Evolutionary conservation across 2,113 vertebrate species (phyloP).

Genomic region (Gymnobelideus leadbeateri): DNA sequence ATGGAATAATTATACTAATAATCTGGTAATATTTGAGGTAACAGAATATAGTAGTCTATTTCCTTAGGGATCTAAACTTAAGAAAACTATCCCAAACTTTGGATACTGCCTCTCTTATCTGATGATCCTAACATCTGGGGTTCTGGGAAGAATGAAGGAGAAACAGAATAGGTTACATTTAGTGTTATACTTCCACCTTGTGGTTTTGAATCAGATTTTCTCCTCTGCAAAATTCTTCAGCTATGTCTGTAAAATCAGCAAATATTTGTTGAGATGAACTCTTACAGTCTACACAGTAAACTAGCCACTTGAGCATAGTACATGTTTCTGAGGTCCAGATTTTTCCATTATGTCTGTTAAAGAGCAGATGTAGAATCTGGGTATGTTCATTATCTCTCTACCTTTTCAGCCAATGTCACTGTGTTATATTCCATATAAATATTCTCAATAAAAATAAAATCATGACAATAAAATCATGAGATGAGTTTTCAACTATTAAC

Average conservation of each 20-base stretch:
- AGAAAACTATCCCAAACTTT: neutral
- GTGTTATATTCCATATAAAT: neutral
- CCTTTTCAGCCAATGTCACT: neutral
- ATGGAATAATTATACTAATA: neutral
- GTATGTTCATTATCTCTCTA: neutral
- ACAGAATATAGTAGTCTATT: neutral
- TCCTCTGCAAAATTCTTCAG: neutral
- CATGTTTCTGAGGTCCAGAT: neutral
- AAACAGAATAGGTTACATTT: neutral
- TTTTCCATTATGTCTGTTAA: neutral
- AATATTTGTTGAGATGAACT: slow-evolving; percentile 35
- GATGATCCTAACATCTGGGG: neutral
- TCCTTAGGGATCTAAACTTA: neutral
- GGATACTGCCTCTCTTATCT: neutral
- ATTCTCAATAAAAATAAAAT: neutral
- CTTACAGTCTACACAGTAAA: neutral
- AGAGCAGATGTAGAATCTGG: neutral
- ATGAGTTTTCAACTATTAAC: neutral
- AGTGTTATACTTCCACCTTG: neutral
- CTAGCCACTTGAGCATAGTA: neutral
- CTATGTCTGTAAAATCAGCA: neutral
- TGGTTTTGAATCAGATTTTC: neutral
- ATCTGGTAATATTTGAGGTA: neutral
- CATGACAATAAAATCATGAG: neutral
- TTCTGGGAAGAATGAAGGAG: neutral